Percentiles rank a stretch among this genome's conserved stretches.
These are phyloP conservation scores for Caerostris extrusa DNA, from an alignment of 1,140 invertebrate genomes.

Conservation along the genomic window DNA sequence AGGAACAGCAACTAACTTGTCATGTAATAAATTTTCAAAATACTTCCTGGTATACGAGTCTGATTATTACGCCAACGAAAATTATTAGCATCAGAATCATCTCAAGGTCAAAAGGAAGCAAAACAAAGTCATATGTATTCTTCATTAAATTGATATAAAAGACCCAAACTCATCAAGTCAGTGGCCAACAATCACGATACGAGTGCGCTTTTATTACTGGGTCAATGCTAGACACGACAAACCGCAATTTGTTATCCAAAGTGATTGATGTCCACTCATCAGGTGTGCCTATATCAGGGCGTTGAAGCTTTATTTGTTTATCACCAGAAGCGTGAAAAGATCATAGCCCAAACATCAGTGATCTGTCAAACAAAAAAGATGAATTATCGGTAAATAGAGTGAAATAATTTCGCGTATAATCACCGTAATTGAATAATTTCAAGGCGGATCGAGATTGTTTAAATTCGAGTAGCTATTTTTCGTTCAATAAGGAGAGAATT, in stretches of 20 bases:
- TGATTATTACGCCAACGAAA: not conserved
- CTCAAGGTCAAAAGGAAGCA: not conserved
- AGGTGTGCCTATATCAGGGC: constrained; percentile 15
- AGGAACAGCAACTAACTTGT: too few relatives aligned
- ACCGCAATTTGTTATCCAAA: constrained; percentile 53
- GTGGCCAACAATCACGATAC: not conserved
- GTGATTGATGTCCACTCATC: constrained; percentile 54
- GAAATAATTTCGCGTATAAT: constrained; percentile 48
- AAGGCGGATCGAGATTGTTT: constrained; percentile 44
- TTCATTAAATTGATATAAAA: constrained; percentile 32
- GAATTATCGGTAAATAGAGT: constrained; percentile 48
- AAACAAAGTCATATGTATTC: not conserved
- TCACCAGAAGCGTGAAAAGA: constrained; percentile 49
- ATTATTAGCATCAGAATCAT: not conserved
- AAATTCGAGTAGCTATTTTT: not conserved
- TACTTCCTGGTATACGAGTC: too few relatives aligned
- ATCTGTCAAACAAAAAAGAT: constrained; percentile 58
- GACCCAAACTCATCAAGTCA: not conserved
- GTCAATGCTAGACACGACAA: constrained; percentile 72
- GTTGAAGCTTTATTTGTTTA: constrained; percentile 68
- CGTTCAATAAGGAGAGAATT: not conserved
- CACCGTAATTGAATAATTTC: constrained; percentile 70
- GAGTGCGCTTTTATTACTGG: constrained; percentile 35
- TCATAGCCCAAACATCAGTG: not conserved
- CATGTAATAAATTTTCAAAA: too few relatives aligned